Base-by-base conservation (phyloP, 30 jellyfish, hydroid and myxozoan species). In the Morbakka virulenta region DNA sequence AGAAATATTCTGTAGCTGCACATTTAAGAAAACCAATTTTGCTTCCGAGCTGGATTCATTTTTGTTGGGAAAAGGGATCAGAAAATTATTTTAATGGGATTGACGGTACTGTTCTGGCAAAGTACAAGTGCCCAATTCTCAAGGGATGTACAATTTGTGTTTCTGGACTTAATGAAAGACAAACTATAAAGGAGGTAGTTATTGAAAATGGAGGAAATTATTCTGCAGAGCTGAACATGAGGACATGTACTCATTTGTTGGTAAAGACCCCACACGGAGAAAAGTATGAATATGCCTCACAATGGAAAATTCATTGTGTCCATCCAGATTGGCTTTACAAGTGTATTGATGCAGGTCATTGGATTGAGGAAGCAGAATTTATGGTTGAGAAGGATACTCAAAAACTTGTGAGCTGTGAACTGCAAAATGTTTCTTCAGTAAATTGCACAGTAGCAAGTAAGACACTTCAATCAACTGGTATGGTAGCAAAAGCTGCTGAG, bases 71-170 rank as follows among this genome's bases (percentile, higher is more conserved):
- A 21, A 68, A 72, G 24, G 81, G 94, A 70, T 70, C 77, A 64
- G 66, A 81, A 50, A 80, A 72, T 13, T 79, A 74, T 35, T 32
- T 81, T 2, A 72, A 6, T 35, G 83, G 89, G 6, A 41, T n/a
- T 2, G 83, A 79, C 51, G 94, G 28, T 1, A 21, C 52, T n/a
- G 0, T 76, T 1, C 14, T 64, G 6, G 57, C 66, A 13, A 65
- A 69, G n/a, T 83, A 71, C 52, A 28, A 30, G 2, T 76, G 86
- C 50, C 97, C 97, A 13, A 57, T 90, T 34, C 79, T 94, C 71
- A 77, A 81, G 74, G 99, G 99, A 53, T 64, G 95, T 33, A 87
- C 97, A n/a, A 87, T 94, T 23, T 94, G 97, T 64, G 99, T 94
- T 22, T 64, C 99, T 30, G 99, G 97, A 2, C 65, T 86, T 25